Evolutionary conservation across 2,888 invertebrate genomes (phyloP).

Genomic region (Syrista parreyssii): DNA sequence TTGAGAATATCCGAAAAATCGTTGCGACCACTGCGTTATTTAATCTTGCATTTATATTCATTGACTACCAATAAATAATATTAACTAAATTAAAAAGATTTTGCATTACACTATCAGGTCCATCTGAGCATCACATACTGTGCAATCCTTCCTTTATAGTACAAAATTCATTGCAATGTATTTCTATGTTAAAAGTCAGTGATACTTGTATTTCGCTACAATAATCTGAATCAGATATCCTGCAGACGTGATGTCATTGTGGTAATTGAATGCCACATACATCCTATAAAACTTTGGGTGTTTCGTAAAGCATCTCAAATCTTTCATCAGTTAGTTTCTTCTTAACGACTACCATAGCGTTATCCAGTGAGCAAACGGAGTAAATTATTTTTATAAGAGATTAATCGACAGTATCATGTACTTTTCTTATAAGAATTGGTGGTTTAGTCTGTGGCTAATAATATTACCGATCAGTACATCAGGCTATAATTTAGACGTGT

Average conservation of each 20-base stretch:
- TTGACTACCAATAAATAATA: slow-evolving; percentile 42
- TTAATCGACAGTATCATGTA: background rate
- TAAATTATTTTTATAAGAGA: slow-evolving; percentile 2
- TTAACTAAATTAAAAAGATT: background rate
- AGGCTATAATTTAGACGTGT: slow-evolving; percentile 31
- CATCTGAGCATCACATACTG: background rate
- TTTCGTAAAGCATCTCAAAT: slow-evolving; percentile 16
- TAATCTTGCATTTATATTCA: slow-evolving; percentile 40
- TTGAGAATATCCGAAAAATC: background rate
- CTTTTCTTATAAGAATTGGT: background rate
- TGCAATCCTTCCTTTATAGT: background rate
- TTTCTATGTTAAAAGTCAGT: background rate
- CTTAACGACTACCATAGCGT: background rate
- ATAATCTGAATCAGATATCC: background rate
- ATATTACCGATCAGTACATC: slow-evolving; percentile 32
- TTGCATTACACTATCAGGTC: background rate
- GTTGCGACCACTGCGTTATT: slow-evolving; percentile 40
- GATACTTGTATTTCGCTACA: background rate
- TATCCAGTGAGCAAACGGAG: slow-evolving; percentile 7
- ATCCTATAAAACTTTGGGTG: slow-evolving; percentile 28
- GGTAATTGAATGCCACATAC: slow-evolving; percentile 41
- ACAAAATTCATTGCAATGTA: background rate
- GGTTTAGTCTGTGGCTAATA: slow-evolving; percentile 35
- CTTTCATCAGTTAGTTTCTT: background rate
- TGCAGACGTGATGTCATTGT: slow-evolving; percentile 34